Base-by-base conservation (phyloP, 2,888 invertebrate species). In the Seira sanloemensis region DNA sequence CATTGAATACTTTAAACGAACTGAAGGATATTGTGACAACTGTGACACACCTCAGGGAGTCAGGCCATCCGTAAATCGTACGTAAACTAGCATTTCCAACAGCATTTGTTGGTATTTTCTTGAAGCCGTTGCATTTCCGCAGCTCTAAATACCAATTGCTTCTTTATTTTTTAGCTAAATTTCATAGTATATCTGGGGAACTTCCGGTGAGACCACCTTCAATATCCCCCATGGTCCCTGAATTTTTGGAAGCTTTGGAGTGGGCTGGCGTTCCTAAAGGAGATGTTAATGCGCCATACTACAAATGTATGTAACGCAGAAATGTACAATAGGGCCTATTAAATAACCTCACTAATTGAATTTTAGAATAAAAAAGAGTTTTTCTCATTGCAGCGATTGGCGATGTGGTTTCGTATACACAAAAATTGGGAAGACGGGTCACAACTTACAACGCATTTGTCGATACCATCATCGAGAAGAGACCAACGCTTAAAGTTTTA, bases 181-280 rank as follows among this genome's bases (percentile, higher is more conserved):
- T 81, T 66, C 88, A 88, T 65, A 75, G 83, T 2, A 73, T 58
- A 19, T 21, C 75, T 7, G 89, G 89, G 1, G 86, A 79, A 71
- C 18, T 84, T 87, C 90, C 91, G 84, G 90, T 94, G 16, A 23
- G 77, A 88, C 91, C 93, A 84, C 89, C 93, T 50, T 90, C 90
- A 84, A 94, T 93, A 91, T 91, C 92, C 88, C 94, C 94, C 88
- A 90, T 95, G 76, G 91, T 93, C 1, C 90, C 93, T 86, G 91
- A 92, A 62, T 90, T 95, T 66, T 87, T 94, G 81, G 90, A 93
- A 72, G 94, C 94, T 50, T 93, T 93, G 9, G 90, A 91, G 89
- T 93, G 93, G 91, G 91, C 95, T 88, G 93, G 93, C 54, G 93
- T 93, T 90, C 88, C 91, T 2, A 89, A 91, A 26, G 89, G 91